phyloP scores from a whole-genome alignment of 2,113 vertebrate species.

The Cacatua alba region DNA sequence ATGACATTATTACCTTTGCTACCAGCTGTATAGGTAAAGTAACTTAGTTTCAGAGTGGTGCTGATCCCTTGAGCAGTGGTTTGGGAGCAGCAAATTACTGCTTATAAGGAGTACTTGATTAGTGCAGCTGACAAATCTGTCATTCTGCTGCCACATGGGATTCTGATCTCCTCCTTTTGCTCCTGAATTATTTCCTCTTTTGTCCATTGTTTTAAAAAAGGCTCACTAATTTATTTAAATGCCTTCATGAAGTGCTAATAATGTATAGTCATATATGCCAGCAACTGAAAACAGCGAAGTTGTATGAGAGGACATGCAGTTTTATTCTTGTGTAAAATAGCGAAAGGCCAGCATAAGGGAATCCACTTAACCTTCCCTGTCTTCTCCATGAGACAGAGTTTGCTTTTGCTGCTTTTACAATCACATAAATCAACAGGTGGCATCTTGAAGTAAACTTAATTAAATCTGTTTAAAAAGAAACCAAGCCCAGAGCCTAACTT shows the following conservation, averaged over 20 bases:
- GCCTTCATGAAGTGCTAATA: not conserved
- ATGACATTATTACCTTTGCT: not conserved
- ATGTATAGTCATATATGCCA: not conserved
- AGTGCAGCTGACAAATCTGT: not conserved
- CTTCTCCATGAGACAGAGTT: not conserved
- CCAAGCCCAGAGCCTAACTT: not conserved
- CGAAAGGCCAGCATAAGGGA: not conserved
- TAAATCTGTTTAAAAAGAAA: not conserved
- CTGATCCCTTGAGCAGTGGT: not conserved
- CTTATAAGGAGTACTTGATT: not conserved
- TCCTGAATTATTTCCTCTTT: not conserved
- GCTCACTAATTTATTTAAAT: not conserved
- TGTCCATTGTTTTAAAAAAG: not conserved
- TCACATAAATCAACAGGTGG: not conserved
- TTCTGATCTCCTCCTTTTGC: not conserved
- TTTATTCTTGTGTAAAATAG: not conserved
- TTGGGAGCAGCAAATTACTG: slow-evolving; percentile 8
- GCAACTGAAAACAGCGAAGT: not conserved
- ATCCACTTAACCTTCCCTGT: not conserved
- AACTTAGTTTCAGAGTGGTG: not conserved
- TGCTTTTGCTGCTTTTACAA: not conserved
- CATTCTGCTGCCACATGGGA: not conserved
- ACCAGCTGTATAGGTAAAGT: not conserved
- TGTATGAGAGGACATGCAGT: not conserved
- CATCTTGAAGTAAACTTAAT: not conserved